These are phyloP conservation scores for Hydra vulgaris DNA, from an alignment of 30 jellyfish, hydroid and myxozoan genomes.

Conservation along the genomic window DNA sequence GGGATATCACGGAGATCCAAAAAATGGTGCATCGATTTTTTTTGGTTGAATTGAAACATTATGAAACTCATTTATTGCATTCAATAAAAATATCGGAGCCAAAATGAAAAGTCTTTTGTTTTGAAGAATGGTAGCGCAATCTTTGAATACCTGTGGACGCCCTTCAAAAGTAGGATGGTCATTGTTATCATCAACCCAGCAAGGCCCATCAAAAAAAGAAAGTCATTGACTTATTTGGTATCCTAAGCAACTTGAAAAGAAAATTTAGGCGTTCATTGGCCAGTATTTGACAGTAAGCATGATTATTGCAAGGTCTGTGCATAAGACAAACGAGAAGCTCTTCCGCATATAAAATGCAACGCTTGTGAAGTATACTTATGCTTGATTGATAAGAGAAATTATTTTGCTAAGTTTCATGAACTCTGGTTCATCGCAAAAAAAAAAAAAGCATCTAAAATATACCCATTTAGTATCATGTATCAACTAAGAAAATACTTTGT, in stretches of 20 bases:
- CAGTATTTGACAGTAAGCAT: constrained; percentile 26
- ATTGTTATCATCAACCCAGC: constrained; percentile 21
- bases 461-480: too few relatives aligned
- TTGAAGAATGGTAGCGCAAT: constrained; percentile 54
- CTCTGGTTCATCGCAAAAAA: too few relatives aligned
- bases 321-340: constrained; percentile 32
- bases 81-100: constrained; percentile 28
- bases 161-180: constrained; percentile 64
- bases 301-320: constrained; percentile 74
- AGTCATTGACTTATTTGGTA: constrained; percentile 37
- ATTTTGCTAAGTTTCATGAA: constrained; percentile 46
- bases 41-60: constrained; percentile 38
- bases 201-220: constrained; percentile 27
- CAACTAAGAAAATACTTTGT: too few relatives aligned
- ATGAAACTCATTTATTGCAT: constrained; percentile 27
- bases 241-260: constrained; percentile 39
- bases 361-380: constrained; percentile 55
- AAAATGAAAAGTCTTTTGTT: constrained; percentile 21
- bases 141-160: constrained; percentile 44
- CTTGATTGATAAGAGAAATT: constrained; percentile 31
- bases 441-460: too few relatives aligned
- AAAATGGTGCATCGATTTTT: constrained; percentile 66
- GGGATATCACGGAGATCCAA: constrained; percentile 48
- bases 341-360: constrained; percentile 49
- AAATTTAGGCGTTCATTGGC: constrained; percentile 60